These are phyloP conservation scores for Hepsetus odoe DNA, from an alignment of 2,113 vertebrate species.

Conservation along the genomic window DNA sequence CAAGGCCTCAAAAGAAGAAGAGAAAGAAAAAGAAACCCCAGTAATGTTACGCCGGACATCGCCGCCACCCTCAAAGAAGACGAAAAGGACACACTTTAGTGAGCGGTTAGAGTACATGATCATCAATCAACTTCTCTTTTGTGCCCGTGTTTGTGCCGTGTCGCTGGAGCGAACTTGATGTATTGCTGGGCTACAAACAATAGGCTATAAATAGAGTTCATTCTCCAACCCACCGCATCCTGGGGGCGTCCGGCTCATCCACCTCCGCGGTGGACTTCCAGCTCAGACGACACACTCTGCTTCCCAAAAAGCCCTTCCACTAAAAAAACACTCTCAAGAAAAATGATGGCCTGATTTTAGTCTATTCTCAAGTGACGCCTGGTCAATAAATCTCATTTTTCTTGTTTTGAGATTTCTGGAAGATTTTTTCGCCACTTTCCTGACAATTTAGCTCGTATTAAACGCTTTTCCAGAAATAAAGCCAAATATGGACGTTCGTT, in stretches of 20 bases:
- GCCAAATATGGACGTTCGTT: too few relatives aligned
- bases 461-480: too few relatives aligned
- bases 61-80: slow-evolving; percentile 30
- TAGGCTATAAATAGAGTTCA: slow-evolving; percentile 48
- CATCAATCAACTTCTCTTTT: slow-evolving; percentile 70
- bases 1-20: background rate
- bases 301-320: background rate
- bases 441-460: too few relatives aligned
- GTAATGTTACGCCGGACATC: slow-evolving; percentile 12
- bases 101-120: slow-evolving; percentile 60
- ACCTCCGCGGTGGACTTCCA: slow-evolving; percentile 9
- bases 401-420: too few relatives aligned
- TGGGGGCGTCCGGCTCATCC: slow-evolving; percentile 37
- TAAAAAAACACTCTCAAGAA: background rate
- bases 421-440: too few relatives aligned
- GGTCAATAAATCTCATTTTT: too few relatives aligned
- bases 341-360: background rate
- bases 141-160: slow-evolving; percentile 57
- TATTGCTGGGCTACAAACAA: slow-evolving; percentile 68
- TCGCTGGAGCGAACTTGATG: slow-evolving; percentile 68
- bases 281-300: slow-evolving; percentile 1
- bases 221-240: slow-evolving; percentile 20
- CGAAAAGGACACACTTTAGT: slow-evolving; percentile 35
- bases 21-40: too few relatives aligned
- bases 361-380: too few relatives aligned